Conservation (phyloP, 2,113 vertebrate genomes). For the Hydrochoerus hydrochaeris region DNA sequence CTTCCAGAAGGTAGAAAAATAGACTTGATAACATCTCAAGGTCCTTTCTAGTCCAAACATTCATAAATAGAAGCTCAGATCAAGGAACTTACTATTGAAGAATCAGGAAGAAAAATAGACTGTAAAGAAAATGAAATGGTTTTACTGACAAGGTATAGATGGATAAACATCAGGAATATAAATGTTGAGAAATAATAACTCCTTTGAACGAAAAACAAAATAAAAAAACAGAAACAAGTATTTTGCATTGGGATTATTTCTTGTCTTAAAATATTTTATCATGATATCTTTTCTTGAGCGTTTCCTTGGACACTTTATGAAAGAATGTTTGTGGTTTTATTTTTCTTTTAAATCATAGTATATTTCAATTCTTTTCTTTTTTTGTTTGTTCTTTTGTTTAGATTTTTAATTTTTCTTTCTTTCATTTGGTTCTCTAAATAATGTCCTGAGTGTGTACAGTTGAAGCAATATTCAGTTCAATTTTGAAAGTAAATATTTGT, state of each 20-base stretch:
- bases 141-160: conserved; percentile 61
- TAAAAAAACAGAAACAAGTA: conserved; percentile 59
- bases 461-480: conserved; percentile 63
- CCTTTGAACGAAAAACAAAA: conserved; percentile 69
- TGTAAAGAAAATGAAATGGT: conserved; percentile 72
- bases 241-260: conserved; percentile 68
- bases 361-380: conserved; percentile 67
- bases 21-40: conserved; percentile 51
- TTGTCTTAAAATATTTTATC: conserved; percentile 72
- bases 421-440: conserved; percentile 4
- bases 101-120: conserved; percentile 72
- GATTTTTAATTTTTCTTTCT: conserved; percentile 38
- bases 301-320: conserved; percentile 56
- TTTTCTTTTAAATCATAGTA: conserved; percentile 58
- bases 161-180: conserved; percentile 56
- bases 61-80: conserved; percentile 62
- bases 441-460: background rate
- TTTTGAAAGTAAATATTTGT: conserved; percentile 60
- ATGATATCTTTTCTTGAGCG: conserved; percentile 59
- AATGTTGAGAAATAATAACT: conserved; percentile 60
- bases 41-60: conserved; percentile 53
- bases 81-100: conserved; percentile 65
- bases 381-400: conserved; percentile 69
- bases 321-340: conserved; percentile 49
- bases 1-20: conserved; percentile 53